Evolutionary conservation across 2,113 vertebrate species (phyloP).

Genomic region (Equus quagga): DNA sequence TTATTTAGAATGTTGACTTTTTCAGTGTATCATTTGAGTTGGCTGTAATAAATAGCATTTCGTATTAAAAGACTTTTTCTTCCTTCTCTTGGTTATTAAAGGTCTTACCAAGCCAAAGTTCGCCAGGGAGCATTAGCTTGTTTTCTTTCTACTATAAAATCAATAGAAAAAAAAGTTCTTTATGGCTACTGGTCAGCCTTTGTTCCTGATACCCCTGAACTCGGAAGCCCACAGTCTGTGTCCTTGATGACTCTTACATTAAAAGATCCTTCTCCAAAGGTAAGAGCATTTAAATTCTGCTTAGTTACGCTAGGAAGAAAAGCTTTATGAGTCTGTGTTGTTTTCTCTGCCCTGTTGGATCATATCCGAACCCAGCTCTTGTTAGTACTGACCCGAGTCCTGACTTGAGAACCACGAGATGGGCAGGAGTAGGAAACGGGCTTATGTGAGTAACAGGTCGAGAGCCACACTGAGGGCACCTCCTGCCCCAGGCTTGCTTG

Average conservation of each 20-base stretch:
- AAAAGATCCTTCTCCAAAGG: slow-evolving; percentile 98
- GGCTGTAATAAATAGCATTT: slow-evolving; percentile 37
- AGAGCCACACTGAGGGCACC: not conserved
- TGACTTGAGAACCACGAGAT: not conserved
- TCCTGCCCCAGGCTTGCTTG: not conserved
- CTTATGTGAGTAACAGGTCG: not conserved
- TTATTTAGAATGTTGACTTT: slow-evolving; percentile 35
- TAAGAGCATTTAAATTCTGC: slow-evolving; percentile 76
- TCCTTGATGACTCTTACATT: slow-evolving; percentile 95
- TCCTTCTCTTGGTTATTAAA: slow-evolving; percentile 80
- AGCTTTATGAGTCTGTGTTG: not conserved
- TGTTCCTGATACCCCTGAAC: slow-evolving; percentile 93
- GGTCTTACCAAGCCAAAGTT: slow-evolving; percentile 93
- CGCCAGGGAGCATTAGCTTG: slow-evolving; percentile 95
- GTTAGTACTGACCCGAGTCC: not conserved
- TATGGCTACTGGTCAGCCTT: slow-evolving; percentile 99
- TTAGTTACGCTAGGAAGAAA: not conserved
- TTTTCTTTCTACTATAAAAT: slow-evolving; percentile 94
- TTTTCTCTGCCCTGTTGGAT: not conserved
- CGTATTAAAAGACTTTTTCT: not conserved
- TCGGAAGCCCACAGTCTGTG: slow-evolving; percentile 93
- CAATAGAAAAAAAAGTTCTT: slow-evolving; percentile 94
- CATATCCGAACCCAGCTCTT: not conserved
- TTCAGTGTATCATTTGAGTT: slow-evolving; percentile 4
- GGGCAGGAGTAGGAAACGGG: not conserved